These are phyloP conservation scores for Caenorhabditis angaria DNA, from an alignment of 2,888 invertebrate species.

Conservation along the genomic window DNA sequence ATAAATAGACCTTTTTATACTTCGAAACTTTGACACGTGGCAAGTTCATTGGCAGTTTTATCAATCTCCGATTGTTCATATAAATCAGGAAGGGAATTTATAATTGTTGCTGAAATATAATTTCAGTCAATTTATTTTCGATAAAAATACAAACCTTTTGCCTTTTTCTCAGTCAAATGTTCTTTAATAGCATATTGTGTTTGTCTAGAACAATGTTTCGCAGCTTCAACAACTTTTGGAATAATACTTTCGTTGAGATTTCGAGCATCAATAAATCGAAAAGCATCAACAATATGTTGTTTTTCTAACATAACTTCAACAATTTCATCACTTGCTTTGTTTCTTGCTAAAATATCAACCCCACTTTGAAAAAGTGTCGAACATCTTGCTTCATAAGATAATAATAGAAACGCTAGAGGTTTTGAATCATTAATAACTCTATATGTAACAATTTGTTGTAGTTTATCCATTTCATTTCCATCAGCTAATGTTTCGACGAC, in stretches of 20 bases:
- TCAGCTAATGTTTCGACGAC: constrained; percentile 53
- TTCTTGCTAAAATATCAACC: constrained; percentile 51
- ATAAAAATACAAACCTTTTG: constrained; percentile 16
- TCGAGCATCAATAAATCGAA: constrained; percentile 38
- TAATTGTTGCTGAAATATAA: constrained; percentile 22
- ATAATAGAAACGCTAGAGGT: constrained; percentile 52
- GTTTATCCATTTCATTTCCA: constrained; percentile 48
- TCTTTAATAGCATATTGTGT: constrained; percentile 36
- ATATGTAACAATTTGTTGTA: constrained; percentile 60
- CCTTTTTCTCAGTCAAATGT: constrained; percentile 36
- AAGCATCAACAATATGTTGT: constrained; percentile 41
- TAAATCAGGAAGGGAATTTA: constrained; percentile 24
- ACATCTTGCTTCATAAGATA: constrained; percentile 54
- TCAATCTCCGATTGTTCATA: constrained; percentile 21
- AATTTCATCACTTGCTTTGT: constrained; percentile 47
- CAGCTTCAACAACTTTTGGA: constrained; percentile 40
- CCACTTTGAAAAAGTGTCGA: constrained; percentile 55
- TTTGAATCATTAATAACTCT: constrained; percentile 55
- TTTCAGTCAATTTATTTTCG: background rate
- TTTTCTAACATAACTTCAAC: constrained; percentile 53
- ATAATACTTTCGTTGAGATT: constrained; percentile 32
- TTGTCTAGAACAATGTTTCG: constrained; percentile 26
- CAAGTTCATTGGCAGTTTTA: constrained; percentile 18
- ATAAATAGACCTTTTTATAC: constrained; percentile 14
- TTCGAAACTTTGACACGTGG: constrained; percentile 28